Evolutionary conservation across 2,888 invertebrate genomes (phyloP), one percentile per base, ranked within the genome.

Genomic region (Steinernema carpocapsae): DNA sequence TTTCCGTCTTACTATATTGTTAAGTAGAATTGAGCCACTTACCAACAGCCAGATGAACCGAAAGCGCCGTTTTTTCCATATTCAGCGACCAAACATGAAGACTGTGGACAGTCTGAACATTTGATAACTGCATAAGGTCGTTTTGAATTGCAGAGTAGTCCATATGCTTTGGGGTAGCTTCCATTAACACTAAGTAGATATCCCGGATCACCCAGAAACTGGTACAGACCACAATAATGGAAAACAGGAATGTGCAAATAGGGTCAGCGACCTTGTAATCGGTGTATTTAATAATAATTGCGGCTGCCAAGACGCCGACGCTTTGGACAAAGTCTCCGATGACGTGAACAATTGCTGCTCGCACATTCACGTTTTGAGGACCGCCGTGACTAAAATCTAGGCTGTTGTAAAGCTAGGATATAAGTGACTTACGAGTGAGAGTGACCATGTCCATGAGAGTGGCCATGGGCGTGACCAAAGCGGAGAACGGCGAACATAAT

Each of bases 1-100:
- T n/a, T n/a, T n/a, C n/a, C n/a, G n/a, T n/a, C n/a, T n/a, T n/a
- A n/a, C n/a, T n/a, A n/a, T n/a, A n/a, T n/a, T n/a, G n/a, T n/a
- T n/a, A n/a, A n/a, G 10, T 10, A 3, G 19, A 6, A 48, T 10
- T 10, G 2, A 56, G 17, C 4, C 24, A 17, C 78, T 92, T 89
- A 96, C 96, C 92, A 83, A 97, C 93, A 70, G 94, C 97, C 77
- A 97, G 90, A 90, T 97, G 97, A 19, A 95, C 96, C 19, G 96
- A 93, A 78, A 97, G 90, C 26, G 97, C 96, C 19, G 93, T 93
- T 90, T 96, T 96, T 90, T 95, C 95, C 86, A 96, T 91, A 78
- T 95, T 96, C 29, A 97, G 91, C 26, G 95, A 95, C 97, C 97
- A 97, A 88, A 97, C 93, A 83, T 97, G 91, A 83, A 97, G 91